Base-by-base conservation (phyloP, 2,113 vertebrate species). In the Naja naja region DNA sequence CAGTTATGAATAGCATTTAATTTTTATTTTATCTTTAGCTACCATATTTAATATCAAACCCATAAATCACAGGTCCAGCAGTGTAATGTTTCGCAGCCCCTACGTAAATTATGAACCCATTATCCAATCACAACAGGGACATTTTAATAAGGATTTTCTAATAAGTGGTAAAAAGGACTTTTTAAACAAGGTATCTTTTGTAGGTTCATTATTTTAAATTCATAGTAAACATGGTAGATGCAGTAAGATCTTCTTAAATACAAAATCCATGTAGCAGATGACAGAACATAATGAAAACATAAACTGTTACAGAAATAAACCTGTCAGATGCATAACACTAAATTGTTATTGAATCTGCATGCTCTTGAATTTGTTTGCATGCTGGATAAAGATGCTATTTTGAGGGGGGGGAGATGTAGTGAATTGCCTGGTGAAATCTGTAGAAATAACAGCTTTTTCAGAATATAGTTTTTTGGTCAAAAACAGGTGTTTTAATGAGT, bases 191-290 rank as follows among this genome's bases (percentile, higher is more conserved):
- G 27, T 88, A 91, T 96, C 93, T 1, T 92, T 92, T 8, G 47
- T 94, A 96, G 91, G 95, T 89, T n/a, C 22, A 43, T n/a, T 89
- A 49, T 96, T 95, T 96, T 96, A 96, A 96, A 96, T 97, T 97
- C 93, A 89, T 96, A 97, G 95, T 97, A 97, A 97, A 97, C 96
- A 96, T 96, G 96, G 96, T 97, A 96, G 96, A 97, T 97, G 97
- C 94, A 95, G 87, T 96, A 85, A 96, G 96, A 97, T 97, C 96
- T 95, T 97, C 96, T 97, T 97, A 97, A 96, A 96, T 95, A 96
- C 96, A 97, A 97, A 97, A 97, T 97, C 97, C 92, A 49, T 97
- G 96, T 97, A 97, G 95, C 97, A 94, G 96, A 96, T 97, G 96
- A 97, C 95, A 96, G 95, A 96, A 95, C 94, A 97, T 97, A 97